Evolutionary conservation across 2,888 invertebrate species (phyloP), one percentile per base, ranked within the genome.

Genomic region (Melieria picta): DNA sequence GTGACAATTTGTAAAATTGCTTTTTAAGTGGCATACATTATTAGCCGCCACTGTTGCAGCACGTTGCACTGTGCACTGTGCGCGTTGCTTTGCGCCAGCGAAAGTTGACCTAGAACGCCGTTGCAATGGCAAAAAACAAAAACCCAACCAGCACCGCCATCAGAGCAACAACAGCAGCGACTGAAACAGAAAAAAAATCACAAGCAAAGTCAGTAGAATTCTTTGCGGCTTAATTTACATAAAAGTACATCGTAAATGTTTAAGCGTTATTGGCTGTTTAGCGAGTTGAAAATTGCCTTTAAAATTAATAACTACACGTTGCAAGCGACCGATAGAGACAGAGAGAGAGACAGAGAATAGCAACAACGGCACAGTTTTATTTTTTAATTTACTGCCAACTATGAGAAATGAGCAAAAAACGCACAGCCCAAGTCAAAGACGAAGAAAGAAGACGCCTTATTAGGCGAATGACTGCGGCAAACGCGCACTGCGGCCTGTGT

Each of bases 21-120:
- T 67, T 67, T 67, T 67, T 67, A 67, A 67, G 67, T 67, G 67
- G 61, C 67, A 67, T 67, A 67, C 67, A 67, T 67, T 67, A 67
- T 50, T 61, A 67, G n/a, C 46, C 9, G n/a, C 5, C 9, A 16
- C 16, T 56, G 43, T 13, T 56, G 47, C 47, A 56, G 47, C 30
- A 13, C 4, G n/a, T 46, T 4, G 7, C 46, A 7, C 16, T 55
- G 3, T 52, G 0, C 10, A 1, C 43, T 1, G 13, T 42, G 9
- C 6, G 4, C 48, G 13, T 46, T 10, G 3, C 13, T 11, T 7
- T 13, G 42, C 30, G 58, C 60, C 7, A 67, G 67, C 67, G 67
- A 67, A 67, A 67, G 67, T 67, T 67, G 67, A 67, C 67, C 67
- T 61, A 67, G 67, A 61, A 61, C 67, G 57, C 60, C 3, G 30